Conservation (phyloP, 2,888 invertebrate species). For the Ormyrus pomaceus region DNA sequence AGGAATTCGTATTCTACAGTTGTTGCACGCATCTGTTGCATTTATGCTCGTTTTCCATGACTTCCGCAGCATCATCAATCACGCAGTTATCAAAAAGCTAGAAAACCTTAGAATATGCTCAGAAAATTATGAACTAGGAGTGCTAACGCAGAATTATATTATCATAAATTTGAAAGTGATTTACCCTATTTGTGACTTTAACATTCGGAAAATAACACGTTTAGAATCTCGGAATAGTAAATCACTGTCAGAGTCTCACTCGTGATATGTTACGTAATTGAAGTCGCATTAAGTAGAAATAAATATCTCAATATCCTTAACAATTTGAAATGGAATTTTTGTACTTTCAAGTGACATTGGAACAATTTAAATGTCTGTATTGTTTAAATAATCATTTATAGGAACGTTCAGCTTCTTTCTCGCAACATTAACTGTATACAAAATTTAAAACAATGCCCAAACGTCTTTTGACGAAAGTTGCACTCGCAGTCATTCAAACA, state of each 20-base stretch:
- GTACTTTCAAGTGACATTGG: not conserved
- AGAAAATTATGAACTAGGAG: conserved; percentile 5
- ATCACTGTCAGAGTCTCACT: no score
- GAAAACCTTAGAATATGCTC: conserved; percentile 11
- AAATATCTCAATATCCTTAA: not conserved
- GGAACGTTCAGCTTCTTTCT: no score
- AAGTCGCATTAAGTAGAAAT: not conserved
- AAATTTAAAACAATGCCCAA: no score
- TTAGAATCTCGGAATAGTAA: no score
- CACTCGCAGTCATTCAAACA: no score
- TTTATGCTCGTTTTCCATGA: conserved; percentile 4
- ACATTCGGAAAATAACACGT: no score
- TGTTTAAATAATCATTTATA: no score
- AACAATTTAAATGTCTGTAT: not conserved
- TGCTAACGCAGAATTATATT: not conserved
- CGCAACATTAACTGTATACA: no score
- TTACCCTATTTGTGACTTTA: not conserved
- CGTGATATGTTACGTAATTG: no score
- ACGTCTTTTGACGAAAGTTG: no score
- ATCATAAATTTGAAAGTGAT: conserved; percentile 20
- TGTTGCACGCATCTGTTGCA: conserved; percentile 5
- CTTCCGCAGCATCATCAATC: conserved; percentile 23
- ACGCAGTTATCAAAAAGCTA: conserved; percentile 4
- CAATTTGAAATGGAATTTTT: not conserved
- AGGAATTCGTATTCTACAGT: not conserved